phyloP scores from a whole-genome alignment of 2,113 vertebrate species.

The Silurus meridionalis region DNA sequence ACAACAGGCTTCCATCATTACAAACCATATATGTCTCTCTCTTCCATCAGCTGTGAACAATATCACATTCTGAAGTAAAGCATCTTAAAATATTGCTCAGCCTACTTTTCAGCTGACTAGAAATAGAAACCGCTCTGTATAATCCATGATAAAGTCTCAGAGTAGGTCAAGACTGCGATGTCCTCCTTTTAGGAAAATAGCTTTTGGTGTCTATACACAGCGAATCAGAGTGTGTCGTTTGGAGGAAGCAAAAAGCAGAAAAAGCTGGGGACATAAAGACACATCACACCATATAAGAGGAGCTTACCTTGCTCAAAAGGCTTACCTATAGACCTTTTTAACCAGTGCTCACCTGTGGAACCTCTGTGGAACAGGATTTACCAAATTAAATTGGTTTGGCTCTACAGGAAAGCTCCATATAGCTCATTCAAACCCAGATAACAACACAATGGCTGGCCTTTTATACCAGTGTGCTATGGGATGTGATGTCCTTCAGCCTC shows the following conservation, averaged over 20 bases:
- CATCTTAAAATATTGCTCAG: slow-evolving; percentile 18
- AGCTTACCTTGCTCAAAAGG: neutral
- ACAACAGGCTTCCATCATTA: neutral
- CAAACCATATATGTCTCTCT: too few species aligned
- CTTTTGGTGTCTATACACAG: neutral
- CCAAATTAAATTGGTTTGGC: slow-evolving; percentile 44
- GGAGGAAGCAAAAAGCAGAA: neutral
- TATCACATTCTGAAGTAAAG: neutral
- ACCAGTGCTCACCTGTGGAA: slow-evolving; percentile 60
- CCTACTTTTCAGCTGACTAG: slow-evolving; percentile 32
- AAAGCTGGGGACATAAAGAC: neutral
- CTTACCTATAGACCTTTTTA: neutral
- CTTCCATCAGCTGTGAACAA: neutral
- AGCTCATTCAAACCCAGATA: slow-evolving; percentile 37
- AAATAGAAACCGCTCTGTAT: slow-evolving; percentile 35
- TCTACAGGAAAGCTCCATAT: slow-evolving; percentile 48
- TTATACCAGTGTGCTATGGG: slow-evolving; percentile 67
- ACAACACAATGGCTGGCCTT: slow-evolving; percentile 44
- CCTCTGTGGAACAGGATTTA: slow-evolving; percentile 16
- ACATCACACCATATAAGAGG: neutral
- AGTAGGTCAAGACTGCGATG: slow-evolving; percentile 32
- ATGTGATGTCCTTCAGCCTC: slow-evolving; percentile 66
- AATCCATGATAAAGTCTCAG: slow-evolving; percentile 11
- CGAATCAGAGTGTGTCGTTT: too few species aligned
- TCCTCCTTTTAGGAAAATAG: slow-evolving; percentile 29